phyloP scores from a whole-genome alignment of 2,888 invertebrate species.

The Lasioglossum calceatum region DNA sequence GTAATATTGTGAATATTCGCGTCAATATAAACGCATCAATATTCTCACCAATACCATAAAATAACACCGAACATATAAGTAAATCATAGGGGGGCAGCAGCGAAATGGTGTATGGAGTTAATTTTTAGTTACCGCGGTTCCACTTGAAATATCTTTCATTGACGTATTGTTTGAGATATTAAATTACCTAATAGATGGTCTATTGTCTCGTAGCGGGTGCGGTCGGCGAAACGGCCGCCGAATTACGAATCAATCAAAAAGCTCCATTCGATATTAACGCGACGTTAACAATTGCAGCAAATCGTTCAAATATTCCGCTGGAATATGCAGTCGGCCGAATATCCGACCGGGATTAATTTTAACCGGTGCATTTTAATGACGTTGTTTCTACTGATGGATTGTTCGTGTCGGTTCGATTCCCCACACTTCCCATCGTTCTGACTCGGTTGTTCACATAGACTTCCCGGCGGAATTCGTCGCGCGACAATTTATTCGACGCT shows the following conservation, averaged over 20 bases:
- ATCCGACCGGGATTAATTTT: conserved; percentile 49
- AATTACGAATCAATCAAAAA: conserved; percentile 16
- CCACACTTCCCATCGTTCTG: neutral
- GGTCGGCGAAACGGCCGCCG: neutral
- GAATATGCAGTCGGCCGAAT: conserved; percentile 28
- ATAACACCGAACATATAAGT: neutral
- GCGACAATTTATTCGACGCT: conserved; percentile 39
- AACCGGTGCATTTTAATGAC: conserved; percentile 55
- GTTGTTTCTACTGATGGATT: conserved; percentile 59
- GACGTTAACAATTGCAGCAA: conserved; percentile 37
- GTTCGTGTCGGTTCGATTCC: conserved; percentile 39
- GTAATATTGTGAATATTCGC: no score
- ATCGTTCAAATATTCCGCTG: conserved; percentile 35
- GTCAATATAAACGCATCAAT: no score
- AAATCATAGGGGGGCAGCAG: neutral
- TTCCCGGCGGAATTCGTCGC: conserved; percentile 36
- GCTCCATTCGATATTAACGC: conserved; percentile 30
- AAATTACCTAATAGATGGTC: neutral
- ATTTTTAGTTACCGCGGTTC: neutral
- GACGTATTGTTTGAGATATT: neutral
- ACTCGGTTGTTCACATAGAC: conserved; percentile 7
- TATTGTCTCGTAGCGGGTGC: neutral
- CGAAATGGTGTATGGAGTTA: neutral
- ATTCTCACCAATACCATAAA: no score
- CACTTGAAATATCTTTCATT: neutral